Conservation (phyloP, 2,888 invertebrate species). For the Orthosia cruda region DNA sequence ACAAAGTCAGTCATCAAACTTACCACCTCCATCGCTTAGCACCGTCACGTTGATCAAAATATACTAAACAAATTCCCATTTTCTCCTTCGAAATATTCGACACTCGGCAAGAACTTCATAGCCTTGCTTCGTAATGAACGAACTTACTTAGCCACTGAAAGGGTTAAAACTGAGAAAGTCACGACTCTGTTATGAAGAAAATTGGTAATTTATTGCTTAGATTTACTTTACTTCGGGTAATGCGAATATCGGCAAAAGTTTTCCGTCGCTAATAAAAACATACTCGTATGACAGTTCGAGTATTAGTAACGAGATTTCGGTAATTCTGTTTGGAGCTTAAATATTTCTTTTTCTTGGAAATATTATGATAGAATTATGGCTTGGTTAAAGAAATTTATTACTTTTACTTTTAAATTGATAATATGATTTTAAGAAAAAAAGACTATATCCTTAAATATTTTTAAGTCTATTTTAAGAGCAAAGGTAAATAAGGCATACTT, state of each 20-base stretch:
- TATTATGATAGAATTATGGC: conserved; percentile 38
- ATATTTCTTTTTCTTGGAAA: conserved; percentile 57
- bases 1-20: background rate
- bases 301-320: conserved; percentile 65
- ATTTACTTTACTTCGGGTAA: conserved; percentile 78
- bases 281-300: conserved; percentile 77
- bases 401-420: conserved; percentile 28
- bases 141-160: conserved; percentile 85
- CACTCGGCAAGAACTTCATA: conserved; percentile 79
- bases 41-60: conserved; percentile 73
- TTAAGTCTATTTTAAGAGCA: background rate
- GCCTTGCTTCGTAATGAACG: conserved; percentile 82
- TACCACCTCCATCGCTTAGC: conserved; percentile 69
- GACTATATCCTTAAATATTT: background rate
- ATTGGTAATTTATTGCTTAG: conserved; percentile 87
- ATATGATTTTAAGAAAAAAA: conserved; percentile 26
- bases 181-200: conserved; percentile 84
- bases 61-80: conserved; percentile 80
- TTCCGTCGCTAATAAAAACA: conserved; percentile 76
- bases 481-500: background rate
- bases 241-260: conserved; percentile 81
- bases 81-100: conserved; percentile 77
- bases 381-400: conserved; percentile 40
- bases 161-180: conserved; percentile 84
- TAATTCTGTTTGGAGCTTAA: conserved; percentile 63